Base-by-base conservation (phyloP, 2,888 invertebrate species). In the Coenonympha glycerion region DNA sequence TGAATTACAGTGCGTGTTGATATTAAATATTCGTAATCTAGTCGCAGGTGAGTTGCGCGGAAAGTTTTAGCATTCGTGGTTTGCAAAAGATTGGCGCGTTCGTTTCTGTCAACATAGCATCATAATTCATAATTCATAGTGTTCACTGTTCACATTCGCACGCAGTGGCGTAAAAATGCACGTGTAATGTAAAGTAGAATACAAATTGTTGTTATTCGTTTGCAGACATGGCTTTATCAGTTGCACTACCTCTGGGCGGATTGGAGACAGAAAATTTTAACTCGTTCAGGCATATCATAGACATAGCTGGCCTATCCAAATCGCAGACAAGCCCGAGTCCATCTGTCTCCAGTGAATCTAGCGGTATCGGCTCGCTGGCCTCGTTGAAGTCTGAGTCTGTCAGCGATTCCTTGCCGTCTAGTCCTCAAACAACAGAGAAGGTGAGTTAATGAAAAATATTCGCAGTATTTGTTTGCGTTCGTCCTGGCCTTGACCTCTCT, bases 171-270 rank as follows among this genome's bases (percentile, higher is more conserved):
- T 71, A 69, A 46, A n/a, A 48, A 68, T 73, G 81, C 86, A 84
- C 86, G 85, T 85, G 87, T 85, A 82, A 79, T 85, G 87, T 85
- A 82, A 79, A 79, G 72, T 73, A 61, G 62, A 73, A 71, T 75
- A 74, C 58, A 71, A 68, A 66, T 39, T 61, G 65, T 69, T 61
- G 70, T 73, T 79, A 79, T 79, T 61, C 63, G 51, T 71, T 85
- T 76, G 41, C 86, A 87, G 87, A 79, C 73, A 90, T 90, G 90
- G 90, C 90, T 76, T 76, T 91, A 71, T 87, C 89, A 71, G 85
- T 90, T 73, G 90, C 90, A 65, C 76, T 91, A 77, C 89, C 90
- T 54, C 71, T 89, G 55, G 84, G 87, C 60, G 90, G 88, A 57
- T 71, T 90, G 76, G 88, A 89, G 68, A 76, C 88, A 44, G 88